Conservation (phyloP, 2,797 vertebrate genomes). For the Pogoniulus pusillus region DNA sequence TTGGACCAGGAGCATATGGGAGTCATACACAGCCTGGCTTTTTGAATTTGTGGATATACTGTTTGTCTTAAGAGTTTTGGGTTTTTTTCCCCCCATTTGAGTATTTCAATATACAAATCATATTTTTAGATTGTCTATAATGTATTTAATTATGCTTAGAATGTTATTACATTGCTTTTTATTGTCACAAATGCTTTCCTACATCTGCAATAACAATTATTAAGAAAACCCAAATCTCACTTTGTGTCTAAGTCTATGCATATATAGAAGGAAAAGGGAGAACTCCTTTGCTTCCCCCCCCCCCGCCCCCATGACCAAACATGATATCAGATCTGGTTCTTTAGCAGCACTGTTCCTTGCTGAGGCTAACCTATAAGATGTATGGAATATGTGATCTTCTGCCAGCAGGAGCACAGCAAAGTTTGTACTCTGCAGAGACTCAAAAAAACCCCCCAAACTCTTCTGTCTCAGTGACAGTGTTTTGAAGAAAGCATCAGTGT, state of each 20-base stretch:
- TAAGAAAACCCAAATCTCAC: neutral
- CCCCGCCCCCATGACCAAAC: neutral
- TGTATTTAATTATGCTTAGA: neutral
- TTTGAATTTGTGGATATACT: neutral
- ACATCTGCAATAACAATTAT: neutral
- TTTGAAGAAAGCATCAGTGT: fast-evolving
- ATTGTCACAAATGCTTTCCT: neutral
- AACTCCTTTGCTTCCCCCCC: neutral
- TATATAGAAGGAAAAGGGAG: neutral
- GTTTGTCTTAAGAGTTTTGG: neutral
- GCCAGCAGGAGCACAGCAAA: neutral
- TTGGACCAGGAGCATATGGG: neutral
- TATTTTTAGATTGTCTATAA: neutral
- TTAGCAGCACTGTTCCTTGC: neutral
- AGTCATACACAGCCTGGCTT: neutral
- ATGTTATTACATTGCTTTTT: neutral
- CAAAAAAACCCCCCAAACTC: neutral
- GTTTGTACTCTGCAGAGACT: neutral
- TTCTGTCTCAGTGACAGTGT: neutral
- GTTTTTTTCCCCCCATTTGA: no score
- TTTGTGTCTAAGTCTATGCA: neutral
- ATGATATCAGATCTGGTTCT: fast-evolving
- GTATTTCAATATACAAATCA: neutral
- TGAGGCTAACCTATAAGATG: neutral
- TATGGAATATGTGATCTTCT: fast-evolving